Evolutionary conservation across 1,140 invertebrate species (phyloP).

Genomic region (Drosophila nikananu): DNA sequence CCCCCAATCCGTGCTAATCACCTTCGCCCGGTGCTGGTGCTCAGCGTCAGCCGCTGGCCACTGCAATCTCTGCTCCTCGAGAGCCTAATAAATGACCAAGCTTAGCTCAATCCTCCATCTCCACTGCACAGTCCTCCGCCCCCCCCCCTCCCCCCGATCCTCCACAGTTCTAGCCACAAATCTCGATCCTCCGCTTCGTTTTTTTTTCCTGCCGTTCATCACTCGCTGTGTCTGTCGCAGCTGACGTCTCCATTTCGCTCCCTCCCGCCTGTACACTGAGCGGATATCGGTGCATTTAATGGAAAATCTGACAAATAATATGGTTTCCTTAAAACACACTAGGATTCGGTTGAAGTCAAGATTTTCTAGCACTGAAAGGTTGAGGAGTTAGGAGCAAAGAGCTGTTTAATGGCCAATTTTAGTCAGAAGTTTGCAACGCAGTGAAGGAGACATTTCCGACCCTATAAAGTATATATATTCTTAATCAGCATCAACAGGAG

Average conservation of each 20-base stretch:
- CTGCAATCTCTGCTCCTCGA: conserved; percentile 25
- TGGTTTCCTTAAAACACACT: not conserved
- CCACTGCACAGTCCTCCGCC: not conserved
- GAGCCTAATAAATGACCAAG: conserved; percentile 65
- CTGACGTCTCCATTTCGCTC: conserved; percentile 33
- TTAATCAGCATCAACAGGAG: too few relatives aligned
- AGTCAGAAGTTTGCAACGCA: too few relatives aligned
- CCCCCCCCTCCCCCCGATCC: not conserved
- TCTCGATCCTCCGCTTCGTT: conserved; percentile 2
- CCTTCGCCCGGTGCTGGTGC: conserved; percentile 25
- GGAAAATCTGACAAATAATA: not conserved
- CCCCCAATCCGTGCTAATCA: conserved; percentile 61
- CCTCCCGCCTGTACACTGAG: conserved; percentile 15
- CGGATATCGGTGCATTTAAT: not conserved
- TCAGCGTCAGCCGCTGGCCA: conserved; percentile 48
- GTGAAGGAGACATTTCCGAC: too few relatives aligned
- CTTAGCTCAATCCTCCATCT: conserved; percentile 25
- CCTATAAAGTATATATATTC: too few relatives aligned
- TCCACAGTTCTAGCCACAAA: not conserved
- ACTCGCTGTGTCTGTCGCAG: conserved; percentile 14
- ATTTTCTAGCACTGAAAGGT: not conserved
- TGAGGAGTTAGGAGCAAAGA: too few relatives aligned
- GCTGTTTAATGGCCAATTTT: too few relatives aligned
- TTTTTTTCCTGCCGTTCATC: conserved; percentile 14
- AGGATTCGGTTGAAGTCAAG: too few relatives aligned